Conservation (phyloP, 2,797 vertebrate genomes). For the Gadopsis bispinosus region DNA sequence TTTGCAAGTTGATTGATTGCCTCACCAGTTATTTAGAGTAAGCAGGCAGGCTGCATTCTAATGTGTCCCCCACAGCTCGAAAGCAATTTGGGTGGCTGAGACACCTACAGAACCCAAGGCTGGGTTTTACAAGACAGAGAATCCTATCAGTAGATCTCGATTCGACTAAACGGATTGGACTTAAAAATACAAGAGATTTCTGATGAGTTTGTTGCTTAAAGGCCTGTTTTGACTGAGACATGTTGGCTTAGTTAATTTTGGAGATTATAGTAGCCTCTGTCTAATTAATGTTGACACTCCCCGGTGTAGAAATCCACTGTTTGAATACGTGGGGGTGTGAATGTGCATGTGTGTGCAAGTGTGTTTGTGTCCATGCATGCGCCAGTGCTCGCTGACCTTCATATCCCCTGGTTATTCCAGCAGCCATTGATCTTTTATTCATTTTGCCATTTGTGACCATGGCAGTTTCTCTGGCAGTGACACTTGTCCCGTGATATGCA, state of each 20-base stretch:
- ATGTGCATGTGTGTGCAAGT: not conserved
- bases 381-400: conserved; percentile 75
- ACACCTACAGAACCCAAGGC: not conserved
- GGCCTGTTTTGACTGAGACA: conserved; percentile 17
- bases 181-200: conserved; percentile 23
- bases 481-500: conserved; percentile 63
- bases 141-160: conserved; percentile 8
- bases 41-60: conserved; percentile 2
- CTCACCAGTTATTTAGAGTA: not conserved
- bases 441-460: conserved; percentile 81
- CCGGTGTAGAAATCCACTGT: conserved; percentile 9
- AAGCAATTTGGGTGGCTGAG: conserved; percentile 11
- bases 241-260: conserved; percentile 25
- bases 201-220: conserved; percentile 19
- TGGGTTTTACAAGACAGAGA: conserved; percentile 23
- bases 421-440: conserved; percentile 85
- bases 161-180: conserved; percentile 6
- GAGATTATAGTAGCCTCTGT: conserved; percentile 22
- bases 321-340: conserved; percentile 4
- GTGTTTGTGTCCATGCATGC: not conserved
- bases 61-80: conserved; percentile 7
- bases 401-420: conserved; percentile 69
- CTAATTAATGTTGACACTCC: conserved; percentile 39
- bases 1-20: conserved; percentile 13
- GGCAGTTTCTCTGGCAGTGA: conserved; percentile 66